phyloP scores from a whole-genome alignment of 2,888 invertebrate genomes.

The Caenorhabditis auriculariae region DNA sequence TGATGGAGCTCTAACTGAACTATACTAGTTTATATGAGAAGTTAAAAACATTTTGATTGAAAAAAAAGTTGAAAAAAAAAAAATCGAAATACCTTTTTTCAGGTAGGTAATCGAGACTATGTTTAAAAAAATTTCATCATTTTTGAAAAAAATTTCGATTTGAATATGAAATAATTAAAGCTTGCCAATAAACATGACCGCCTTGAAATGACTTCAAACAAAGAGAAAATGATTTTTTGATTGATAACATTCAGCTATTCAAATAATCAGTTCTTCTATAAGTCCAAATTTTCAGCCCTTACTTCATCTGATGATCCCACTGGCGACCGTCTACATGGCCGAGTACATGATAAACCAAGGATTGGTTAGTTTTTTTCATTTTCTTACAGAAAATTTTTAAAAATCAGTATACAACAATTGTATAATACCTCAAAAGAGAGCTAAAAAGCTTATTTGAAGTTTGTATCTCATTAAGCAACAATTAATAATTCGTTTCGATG shows the following conservation, averaged over 20 bases:
- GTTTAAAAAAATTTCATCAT: not conserved
- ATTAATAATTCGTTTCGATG: not conserved
- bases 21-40: no score
- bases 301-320: conserved; percentile 77
- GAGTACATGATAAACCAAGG: conserved; percentile 71
- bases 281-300: conserved; percentile 64
- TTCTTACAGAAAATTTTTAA: no score
- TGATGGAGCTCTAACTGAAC: no score
- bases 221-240: not conserved
- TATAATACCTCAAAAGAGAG: not conserved
- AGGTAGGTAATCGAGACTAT: not conserved
- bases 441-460: not conserved
- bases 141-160: no score
- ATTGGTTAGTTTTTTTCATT: conserved; percentile 15
- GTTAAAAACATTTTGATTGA: no score
- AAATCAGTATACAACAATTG: not conserved
- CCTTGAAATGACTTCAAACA: not conserved
- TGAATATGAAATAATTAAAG: no score
- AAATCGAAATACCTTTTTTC: no score
- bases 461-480: not conserved
- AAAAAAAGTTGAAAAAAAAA: no score
- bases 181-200: not conserved
- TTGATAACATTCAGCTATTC: no score
- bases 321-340: conserved; percentile 77
- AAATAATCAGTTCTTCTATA: not conserved